Evolutionary conservation across 2,888 invertebrate species (phyloP), one percentile per base, ranked within the genome.

Genomic region (Eilema caniola): DNA sequence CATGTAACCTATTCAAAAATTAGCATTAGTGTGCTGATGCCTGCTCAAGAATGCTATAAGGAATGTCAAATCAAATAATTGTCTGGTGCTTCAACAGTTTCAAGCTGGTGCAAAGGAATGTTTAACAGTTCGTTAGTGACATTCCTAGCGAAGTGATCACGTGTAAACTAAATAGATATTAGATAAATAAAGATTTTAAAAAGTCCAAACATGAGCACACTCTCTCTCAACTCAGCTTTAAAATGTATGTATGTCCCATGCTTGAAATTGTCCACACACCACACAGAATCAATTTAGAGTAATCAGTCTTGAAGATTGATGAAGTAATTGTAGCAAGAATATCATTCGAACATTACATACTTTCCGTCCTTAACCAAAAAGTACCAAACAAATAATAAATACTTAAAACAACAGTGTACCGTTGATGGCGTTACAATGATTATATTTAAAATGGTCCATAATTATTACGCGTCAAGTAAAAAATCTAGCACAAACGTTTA

Each of bases 291-390:
- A 94, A 94, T 95, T 95, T 94, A 92, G 94, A 91, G 91, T 91
- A 93, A 93, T 95, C 95, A 95, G 95, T 95, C 95, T 94, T 95
- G 89, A 85, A 90, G 90, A 85, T 91, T 91, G 90, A 90, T 90
- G 89, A 89, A 88, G 89, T 79, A 86, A 84, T 87, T 85, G 88
- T 85, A 87, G 81, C 75, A 77, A 84, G 72, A 86, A 89, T 80
- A 84, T 79, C 78, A 72, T 72, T 56, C 41, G 66, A 66, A 70
- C 70, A 78, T 74, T 72, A 47, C 71, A 69, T 79, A 81, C 76
- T 80, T 84, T 82, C 78, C 84, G 77, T 81, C 80, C 79, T 84
- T 78, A 83, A 84, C 73, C 72, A 84, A 84, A 81, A 75, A 83
- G 81, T 81, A 86, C 85, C 85, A 90, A 41, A 41, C 85, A 88